Evolutionary conservation across 2,113 vertebrate genomes (phyloP).

Genomic region (human): GRCh38 chr4:75647501-75648000

Average conservation of each 20-base stretch:
- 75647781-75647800: slow-evolving; percentile 26
- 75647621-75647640: background rate
- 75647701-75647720: background rate
- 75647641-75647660: background rate
- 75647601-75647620: background rate
- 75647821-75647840: background rate
- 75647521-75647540: background rate
- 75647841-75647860: background rate
- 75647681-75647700: slow-evolving; percentile 10
- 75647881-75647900: slow-evolving; percentile 38
- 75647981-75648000: slow-evolving; percentile 67
- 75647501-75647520: slow-evolving; percentile 15
- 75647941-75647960: slow-evolving; percentile 66
- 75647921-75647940: slow-evolving; percentile 66
- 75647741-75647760: background rate
- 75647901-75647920: slow-evolving; percentile 29
- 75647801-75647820: background rate
- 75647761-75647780: background rate
- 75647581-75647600: background rate
- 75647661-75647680: slow-evolving; percentile 3
- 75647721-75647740: slow-evolving; percentile 40
- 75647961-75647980: slow-evolving; percentile 72
- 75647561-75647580: slow-evolving; percentile 11
- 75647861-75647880: slow-evolving; percentile 56
- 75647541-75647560: background rate